Evolutionary conservation across 2,888 invertebrate genomes (phyloP).

Genomic region (Morinoia aosen): DNA sequence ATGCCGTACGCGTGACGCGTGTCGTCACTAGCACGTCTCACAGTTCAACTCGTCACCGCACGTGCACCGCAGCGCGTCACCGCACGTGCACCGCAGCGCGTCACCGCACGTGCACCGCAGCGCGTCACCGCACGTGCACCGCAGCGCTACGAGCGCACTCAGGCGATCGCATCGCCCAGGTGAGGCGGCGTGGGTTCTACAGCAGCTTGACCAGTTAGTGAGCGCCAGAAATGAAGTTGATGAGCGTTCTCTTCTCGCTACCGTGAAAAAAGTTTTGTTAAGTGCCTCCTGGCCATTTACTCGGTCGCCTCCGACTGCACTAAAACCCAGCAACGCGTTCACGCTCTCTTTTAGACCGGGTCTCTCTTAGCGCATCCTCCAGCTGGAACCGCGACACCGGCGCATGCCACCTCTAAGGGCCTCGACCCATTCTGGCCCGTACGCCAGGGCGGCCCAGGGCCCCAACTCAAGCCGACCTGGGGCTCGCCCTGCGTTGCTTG

Average conservation of each 20-base stretch:
- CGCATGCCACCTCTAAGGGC: background rate
- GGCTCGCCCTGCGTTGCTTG: constrained; percentile 39
- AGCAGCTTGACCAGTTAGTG: constrained; percentile 1
- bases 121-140: background rate
- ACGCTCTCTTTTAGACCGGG: background rate
- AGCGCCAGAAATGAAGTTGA: constrained; percentile 25
- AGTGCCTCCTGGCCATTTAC: constrained; percentile 37
- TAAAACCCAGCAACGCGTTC: constrained; percentile 18
- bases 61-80: background rate
- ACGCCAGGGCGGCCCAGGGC: constrained; percentile 16
- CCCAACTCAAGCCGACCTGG: background rate
- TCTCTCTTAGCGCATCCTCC: constrained; percentile 18
- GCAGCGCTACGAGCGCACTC: background rate
- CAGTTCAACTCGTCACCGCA: too few relatives aligned
- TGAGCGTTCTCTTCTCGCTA: constrained; percentile 1
- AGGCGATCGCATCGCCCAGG: background rate
- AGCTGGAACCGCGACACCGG: constrained; percentile 19
- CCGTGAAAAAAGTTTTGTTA: constrained; percentile 5
- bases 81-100: background rate
- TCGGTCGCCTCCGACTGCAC: constrained; percentile 30
- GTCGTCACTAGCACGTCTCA: too few relatives aligned
- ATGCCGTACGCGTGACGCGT: too few relatives aligned
- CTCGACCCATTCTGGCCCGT: background rate
- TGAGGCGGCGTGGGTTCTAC: background rate
- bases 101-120: background rate